These are phyloP conservation scores for Tetheella fluctuosa DNA, from an alignment of 2,888 invertebrate species.

Conservation along the genomic window DNA sequence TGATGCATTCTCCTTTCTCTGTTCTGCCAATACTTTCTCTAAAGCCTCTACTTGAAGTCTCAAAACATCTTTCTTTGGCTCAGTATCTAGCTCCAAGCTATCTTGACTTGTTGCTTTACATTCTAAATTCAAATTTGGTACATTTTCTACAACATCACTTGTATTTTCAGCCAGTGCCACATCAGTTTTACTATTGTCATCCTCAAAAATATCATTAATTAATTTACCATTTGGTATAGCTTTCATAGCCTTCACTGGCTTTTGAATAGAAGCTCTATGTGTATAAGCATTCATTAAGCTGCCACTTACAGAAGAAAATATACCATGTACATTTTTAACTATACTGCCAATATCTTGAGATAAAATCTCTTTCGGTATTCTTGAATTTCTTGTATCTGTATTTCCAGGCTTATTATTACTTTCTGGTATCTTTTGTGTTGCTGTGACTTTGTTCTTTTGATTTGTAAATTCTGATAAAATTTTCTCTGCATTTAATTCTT, in stretches of 20 bases:
- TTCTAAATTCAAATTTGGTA: slow-evolving; percentile 21
- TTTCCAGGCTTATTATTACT: slow-evolving; percentile 19
- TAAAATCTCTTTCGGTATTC: slow-evolving; percentile 70
- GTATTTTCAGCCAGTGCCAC: slow-evolving; percentile 17
- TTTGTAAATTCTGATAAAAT: slow-evolving; percentile 63
- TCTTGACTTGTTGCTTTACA: slow-evolving; percentile 19
- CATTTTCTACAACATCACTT: slow-evolving; percentile 23
- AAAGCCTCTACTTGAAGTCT: slow-evolving; percentile 68
- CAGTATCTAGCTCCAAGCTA: slow-evolving; percentile 28
- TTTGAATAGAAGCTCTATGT: slow-evolving; percentile 54
- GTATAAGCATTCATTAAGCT: slow-evolving; percentile 76
- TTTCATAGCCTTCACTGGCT: slow-evolving; percentile 53
- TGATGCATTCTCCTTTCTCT: slow-evolving; percentile 63
- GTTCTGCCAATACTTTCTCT: slow-evolving; percentile 67
- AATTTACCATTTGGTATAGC: slow-evolving; percentile 65
- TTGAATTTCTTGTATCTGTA: slow-evolving; percentile 51
- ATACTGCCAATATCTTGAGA: slow-evolving; percentile 75
- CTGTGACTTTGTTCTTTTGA: slow-evolving; percentile 64
- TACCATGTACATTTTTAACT: slow-evolving; percentile 79
- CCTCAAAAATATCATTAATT: slow-evolving; percentile 77
- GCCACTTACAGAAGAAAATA: slow-evolving; percentile 77
- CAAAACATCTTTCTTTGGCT: slow-evolving; percentile 52
- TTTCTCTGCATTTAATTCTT: slow-evolving; percentile 59
- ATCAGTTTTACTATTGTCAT: slow-evolving; percentile 40
- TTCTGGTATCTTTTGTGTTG: slow-evolving; percentile 68